phyloP scores from a whole-genome alignment of 1,140 invertebrate species.

The Hermetia illucens region DNA sequence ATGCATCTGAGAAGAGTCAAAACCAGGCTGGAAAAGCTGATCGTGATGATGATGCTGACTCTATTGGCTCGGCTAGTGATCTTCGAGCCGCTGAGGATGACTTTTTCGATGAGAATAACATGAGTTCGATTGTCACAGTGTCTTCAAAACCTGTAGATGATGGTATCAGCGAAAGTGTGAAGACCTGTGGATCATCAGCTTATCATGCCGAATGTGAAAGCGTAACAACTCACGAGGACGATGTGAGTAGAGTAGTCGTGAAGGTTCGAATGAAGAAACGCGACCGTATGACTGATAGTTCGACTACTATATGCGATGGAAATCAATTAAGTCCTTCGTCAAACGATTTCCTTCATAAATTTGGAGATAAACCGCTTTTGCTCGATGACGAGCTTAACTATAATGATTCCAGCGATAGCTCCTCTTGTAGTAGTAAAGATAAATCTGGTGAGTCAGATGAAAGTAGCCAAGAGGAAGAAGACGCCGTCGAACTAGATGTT shows the following conservation, averaged over 20 bases:
- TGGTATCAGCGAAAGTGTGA: conserved; percentile 49
- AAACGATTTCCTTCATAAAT: conserved; percentile 47
- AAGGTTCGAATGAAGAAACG: conserved; percentile 28
- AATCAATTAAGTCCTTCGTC: conserved; percentile 25
- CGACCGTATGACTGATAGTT: conserved; percentile 13
- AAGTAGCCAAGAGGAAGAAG: not conserved
- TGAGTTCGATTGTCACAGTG: conserved; percentile 14
- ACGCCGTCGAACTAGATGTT: conserved; percentile 40
- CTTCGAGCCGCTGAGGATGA: conserved; percentile 46
- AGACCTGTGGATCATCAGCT: conserved; percentile 50
- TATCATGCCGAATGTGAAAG: conserved; percentile 60
- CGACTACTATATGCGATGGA: conserved; percentile 10
- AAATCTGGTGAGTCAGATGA: conserved; percentile 4
- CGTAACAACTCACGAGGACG: conserved; percentile 46
- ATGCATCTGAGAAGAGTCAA: conserved; percentile 23
- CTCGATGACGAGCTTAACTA: conserved; percentile 66
- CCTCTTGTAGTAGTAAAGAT: conserved; percentile 17
- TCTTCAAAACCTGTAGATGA: conserved; percentile 34
- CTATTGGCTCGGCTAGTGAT: conserved; percentile 61
- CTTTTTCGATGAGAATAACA: conserved; percentile 32
- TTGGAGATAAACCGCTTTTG: conserved; percentile 61
- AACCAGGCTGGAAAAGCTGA: conserved; percentile 17
- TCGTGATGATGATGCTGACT: conserved; percentile 40
- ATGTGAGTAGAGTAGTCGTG: conserved; percentile 33
- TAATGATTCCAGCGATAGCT: conserved; percentile 35